Conservation (phyloP, 2,797 vertebrate species). For the Carcharodon carcharias region DNA sequence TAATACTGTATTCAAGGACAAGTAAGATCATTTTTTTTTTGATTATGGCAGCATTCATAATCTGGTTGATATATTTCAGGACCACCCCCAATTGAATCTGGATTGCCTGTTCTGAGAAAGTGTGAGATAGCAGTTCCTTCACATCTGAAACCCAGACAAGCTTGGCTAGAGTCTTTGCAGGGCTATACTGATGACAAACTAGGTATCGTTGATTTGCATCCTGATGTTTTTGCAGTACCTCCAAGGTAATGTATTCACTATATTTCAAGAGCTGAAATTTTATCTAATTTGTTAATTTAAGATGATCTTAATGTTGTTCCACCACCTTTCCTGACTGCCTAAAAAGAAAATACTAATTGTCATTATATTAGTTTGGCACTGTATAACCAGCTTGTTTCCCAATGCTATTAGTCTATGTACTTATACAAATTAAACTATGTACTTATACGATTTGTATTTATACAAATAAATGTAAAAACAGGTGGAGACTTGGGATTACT, state of each 20-base stretch:
- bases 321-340: neutral
- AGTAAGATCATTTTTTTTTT: neutral
- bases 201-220: constrained; percentile 74
- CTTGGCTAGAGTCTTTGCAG: constrained; percentile 73
- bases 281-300: neutral
- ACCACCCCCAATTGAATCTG: constrained; percentile 47
- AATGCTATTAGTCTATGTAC: neutral
- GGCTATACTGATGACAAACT: constrained; percentile 54
- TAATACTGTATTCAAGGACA: neutral
- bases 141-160: constrained; percentile 57
- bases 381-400: neutral
- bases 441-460: neutral
- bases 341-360: neutral
- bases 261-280: neutral
- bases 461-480: neutral
- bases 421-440: no score
- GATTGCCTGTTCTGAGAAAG: constrained; percentile 60
- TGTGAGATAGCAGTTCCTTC: constrained; percentile 57
- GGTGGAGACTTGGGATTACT: neutral
- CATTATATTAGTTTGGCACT: neutral
- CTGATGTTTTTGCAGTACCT: constrained; percentile 72
- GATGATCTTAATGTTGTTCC: neutral
- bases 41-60: neutral
- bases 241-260: constrained; percentile 60
- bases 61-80: constrained; percentile 45